Percentiles rank a stretch among this genome's conserved stretches.
Evolutionary conservation across 2,113 vertebrate genomes (phyloP).

Genomic region (Phylloscopus whistleri): DNA sequence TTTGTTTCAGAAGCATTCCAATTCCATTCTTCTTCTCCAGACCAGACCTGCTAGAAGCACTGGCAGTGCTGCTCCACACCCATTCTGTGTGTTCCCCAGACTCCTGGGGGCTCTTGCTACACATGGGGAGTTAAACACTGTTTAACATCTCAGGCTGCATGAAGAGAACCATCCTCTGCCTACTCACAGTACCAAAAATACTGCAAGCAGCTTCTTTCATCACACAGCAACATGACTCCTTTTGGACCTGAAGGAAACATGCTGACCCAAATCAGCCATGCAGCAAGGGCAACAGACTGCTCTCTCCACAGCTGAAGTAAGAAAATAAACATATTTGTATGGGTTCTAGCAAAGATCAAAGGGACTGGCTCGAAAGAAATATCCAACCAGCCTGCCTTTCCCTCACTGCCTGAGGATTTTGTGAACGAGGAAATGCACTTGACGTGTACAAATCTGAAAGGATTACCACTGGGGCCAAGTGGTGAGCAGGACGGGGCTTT

Average conservation of each 20-base stretch:
- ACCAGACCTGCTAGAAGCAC: background rate
- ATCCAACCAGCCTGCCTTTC: background rate
- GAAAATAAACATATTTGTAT: background rate
- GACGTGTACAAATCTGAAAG: background rate
- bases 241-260: background rate
- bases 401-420: background rate
- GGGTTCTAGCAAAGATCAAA: background rate
- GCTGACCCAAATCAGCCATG: background rate
- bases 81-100: background rate
- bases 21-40: background rate
- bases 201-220: background rate
- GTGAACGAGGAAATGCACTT: background rate
- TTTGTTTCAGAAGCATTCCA: background rate
- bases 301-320: background rate
- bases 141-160: background rate
- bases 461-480: background rate
- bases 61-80: background rate
- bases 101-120: background rate
- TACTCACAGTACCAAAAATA: background rate
- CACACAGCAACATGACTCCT: background rate
- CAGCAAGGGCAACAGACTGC: background rate
- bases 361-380: background rate
- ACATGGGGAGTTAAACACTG: background rate
- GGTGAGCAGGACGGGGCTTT: background rate
- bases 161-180: background rate